Evolutionary conservation across 2,888 invertebrate species (phyloP).

Genomic region (Nomada fabriciana): DNA sequence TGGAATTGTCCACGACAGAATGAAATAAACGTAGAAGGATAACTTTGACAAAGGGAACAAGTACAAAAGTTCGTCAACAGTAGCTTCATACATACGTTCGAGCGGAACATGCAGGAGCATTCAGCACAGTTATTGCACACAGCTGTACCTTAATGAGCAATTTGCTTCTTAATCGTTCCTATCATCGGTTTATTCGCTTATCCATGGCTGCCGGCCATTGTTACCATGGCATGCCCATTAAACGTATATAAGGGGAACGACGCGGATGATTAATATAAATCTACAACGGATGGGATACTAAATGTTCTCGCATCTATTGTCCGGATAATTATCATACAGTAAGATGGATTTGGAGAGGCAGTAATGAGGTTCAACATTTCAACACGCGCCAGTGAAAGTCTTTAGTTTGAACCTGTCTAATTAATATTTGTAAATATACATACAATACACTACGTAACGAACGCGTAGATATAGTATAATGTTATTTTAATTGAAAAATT

Average conservation of each 20-base stretch:
- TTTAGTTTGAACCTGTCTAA: not conserved
- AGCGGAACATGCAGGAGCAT: not conserved
- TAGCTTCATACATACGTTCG: not conserved
- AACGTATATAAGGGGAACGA: conserved; percentile 25
- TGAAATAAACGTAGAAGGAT: not conserved
- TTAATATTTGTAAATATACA: not conserved
- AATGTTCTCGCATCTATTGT: conserved; percentile 10
- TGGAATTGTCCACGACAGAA: not conserved
- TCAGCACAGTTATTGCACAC: conserved; percentile 16
- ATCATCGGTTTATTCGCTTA: conserved; percentile 38
- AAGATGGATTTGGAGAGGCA: conserved; percentile 7
- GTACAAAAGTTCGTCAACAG: not conserved
- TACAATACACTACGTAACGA: not conserved
- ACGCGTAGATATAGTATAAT: too few species aligned
- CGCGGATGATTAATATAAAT: conserved; percentile 39
- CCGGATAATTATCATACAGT: conserved; percentile 8
- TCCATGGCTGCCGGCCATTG: conserved; percentile 12
- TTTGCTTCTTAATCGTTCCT: conserved; percentile 56
- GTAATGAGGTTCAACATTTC: conserved; percentile 15
- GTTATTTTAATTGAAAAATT: too few species aligned
- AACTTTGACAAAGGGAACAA: not conserved
- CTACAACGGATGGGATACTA: conserved; percentile 19
- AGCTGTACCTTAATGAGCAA: conserved; percentile 47
- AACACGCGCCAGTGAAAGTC: too few species aligned
- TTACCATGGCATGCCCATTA: conserved; percentile 18